Conservation (phyloP, 92 coral and sea anemone species). For the Bergia puertoricense region DNA sequence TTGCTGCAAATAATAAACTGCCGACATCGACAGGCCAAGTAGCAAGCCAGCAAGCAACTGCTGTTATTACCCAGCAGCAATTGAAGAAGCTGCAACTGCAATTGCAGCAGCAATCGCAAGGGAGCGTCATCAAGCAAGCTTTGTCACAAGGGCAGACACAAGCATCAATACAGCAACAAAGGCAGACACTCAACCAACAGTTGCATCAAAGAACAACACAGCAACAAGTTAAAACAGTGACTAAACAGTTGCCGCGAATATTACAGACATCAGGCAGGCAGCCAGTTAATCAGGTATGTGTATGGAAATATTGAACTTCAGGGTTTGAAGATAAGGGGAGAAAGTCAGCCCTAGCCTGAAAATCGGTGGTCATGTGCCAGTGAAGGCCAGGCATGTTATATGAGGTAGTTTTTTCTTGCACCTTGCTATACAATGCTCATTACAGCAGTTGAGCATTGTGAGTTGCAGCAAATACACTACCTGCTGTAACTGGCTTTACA, state of each 20-base stretch:
- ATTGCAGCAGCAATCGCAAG: slow-evolving; percentile 68
- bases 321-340: neutral
- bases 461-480: too few species aligned
- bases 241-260: slow-evolving; percentile 81
- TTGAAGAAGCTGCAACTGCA: slow-evolving; percentile 74
- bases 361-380: too few species aligned
- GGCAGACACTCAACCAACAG: slow-evolving; percentile 58
- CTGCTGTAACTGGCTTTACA: too few species aligned
- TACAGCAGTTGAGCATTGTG: too few species aligned
- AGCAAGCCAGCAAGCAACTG: slow-evolving; percentile 48
- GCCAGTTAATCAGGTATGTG: slow-evolving; percentile 74
- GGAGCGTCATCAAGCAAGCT: slow-evolving; percentile 56
- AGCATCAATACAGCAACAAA: slow-evolving; percentile 38
- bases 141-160: slow-evolving; percentile 53
- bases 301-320: neutral
- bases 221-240: slow-evolving; percentile 61
- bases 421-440: too few species aligned
- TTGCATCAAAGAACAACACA: slow-evolving; percentile 59
- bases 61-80: slow-evolving; percentile 70
- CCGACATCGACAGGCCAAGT: slow-evolving; percentile 40
- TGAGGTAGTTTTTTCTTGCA: too few species aligned
- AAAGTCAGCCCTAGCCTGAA: neutral
- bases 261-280: slow-evolving; percentile 85
- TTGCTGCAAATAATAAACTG: slow-evolving; percentile 47
- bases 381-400: too few species aligned